Conservation (phyloP, 2,113 vertebrate species). For the Probosciger aterrimus region DNA sequence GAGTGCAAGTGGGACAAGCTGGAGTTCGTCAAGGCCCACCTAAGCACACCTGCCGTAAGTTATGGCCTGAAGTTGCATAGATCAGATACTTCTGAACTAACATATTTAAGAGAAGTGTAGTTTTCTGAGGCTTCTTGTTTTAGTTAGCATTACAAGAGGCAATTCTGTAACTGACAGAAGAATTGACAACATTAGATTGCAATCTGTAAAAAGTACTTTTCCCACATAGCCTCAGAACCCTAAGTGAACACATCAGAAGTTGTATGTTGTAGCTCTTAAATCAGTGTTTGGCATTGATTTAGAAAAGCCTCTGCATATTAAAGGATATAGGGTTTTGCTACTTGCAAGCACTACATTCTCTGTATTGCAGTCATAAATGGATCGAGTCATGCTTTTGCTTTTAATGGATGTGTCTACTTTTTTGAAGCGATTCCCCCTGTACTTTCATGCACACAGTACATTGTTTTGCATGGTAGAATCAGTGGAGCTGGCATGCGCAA, state of each 20-base stretch:
- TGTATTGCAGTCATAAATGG: background rate
- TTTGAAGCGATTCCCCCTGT: background rate
- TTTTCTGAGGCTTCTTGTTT: background rate
- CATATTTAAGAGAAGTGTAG: background rate
- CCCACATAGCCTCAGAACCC: background rate
- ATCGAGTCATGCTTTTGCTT: background rate
- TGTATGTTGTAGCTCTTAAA: background rate
- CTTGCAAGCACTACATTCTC: background rate
- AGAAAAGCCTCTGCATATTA: background rate
- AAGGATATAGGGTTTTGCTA: background rate
- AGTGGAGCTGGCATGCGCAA: background rate
- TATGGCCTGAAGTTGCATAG: background rate
- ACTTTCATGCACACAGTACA: fast-evolving
- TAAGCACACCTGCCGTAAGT: background rate
- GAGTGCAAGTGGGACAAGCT: background rate
- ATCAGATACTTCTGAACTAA: background rate
- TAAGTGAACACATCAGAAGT: background rate
- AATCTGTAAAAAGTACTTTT: background rate
- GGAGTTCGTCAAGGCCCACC: background rate
- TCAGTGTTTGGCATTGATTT: background rate
- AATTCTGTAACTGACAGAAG: background rate
- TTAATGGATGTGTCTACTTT: background rate
- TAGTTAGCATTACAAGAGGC: background rate
- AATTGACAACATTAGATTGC: background rate
- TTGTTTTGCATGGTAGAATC: background rate